A percentile compares a stretch with the other conserved stretches of the same genome.
These are phyloP conservation scores for Psittacula echo DNA, from an alignment of 2,797 vertebrate genomes.

Conservation along the genomic window DNA sequence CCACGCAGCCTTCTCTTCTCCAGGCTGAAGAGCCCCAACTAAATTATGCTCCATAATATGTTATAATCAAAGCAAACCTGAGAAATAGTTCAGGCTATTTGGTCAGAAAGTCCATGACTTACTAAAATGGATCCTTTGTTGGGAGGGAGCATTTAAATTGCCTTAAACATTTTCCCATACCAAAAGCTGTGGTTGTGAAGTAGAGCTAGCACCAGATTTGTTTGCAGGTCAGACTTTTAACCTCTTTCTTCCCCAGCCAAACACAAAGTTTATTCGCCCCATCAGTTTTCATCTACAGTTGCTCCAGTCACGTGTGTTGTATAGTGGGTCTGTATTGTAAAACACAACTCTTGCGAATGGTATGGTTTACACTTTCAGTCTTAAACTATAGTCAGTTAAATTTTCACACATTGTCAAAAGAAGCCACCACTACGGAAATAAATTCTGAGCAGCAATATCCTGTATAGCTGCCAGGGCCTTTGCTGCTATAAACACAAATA, in stretches of 20 bases:
- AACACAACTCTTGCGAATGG: background rate
- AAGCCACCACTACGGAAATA: constrained; percentile 19
- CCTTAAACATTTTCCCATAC: background rate
- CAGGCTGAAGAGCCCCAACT: background rate
- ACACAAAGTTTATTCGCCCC: constrained; percentile 38
- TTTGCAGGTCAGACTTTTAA: constrained; percentile 53
- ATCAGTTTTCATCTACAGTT: constrained; percentile 51
- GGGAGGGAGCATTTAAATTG: background rate
- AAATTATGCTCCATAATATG: background rate
- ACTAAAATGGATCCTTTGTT: background rate
- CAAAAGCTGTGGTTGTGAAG: background rate
- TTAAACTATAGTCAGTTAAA: constrained; percentile 33
- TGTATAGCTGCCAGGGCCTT: background rate
- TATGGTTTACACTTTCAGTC: background rate
- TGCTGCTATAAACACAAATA: background rate
- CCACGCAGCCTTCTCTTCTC: background rate
- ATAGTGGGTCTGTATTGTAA: constrained; percentile 13
- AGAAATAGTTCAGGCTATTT: background rate
- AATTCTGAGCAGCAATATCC: background rate
- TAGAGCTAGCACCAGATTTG: background rate
- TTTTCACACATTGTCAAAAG: constrained; percentile 60
- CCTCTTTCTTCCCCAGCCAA: background rate
- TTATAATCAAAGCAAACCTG: background rate
- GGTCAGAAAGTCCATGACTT: background rate
- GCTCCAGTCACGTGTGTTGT: background rate